Evolutionary conservation across 2,113 vertebrate genomes (phyloP).

Genomic region (Erinaceus europaeus): DNA sequence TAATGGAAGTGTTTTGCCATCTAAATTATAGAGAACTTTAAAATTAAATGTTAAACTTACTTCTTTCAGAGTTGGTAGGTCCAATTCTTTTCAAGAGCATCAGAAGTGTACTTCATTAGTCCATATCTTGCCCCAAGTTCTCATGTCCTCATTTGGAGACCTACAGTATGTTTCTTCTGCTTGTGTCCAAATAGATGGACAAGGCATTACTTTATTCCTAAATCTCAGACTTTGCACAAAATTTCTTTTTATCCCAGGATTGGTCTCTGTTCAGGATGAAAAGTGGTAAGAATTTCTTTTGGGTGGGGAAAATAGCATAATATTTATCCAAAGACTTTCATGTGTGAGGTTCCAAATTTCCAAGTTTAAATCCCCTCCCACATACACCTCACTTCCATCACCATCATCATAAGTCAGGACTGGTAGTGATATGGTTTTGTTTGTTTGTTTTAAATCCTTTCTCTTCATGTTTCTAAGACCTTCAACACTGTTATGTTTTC

Average conservation of each 20-base stretch:
- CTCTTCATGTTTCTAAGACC: background rate
- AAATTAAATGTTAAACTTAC: background rate
- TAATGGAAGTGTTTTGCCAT: background rate
- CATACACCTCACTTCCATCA: too few species aligned
- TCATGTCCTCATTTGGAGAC: background rate
- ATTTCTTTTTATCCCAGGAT: background rate
- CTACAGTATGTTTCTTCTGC: background rate
- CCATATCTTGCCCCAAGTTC: background rate
- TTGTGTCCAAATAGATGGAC: background rate
- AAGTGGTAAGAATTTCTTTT: background rate
- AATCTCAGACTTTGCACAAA: background rate
- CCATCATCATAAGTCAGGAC: too few species aligned
- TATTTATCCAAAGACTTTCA: too few species aligned
- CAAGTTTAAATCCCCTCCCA: too few species aligned
- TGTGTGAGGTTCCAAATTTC: too few species aligned
- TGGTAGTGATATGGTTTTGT: too few species aligned
- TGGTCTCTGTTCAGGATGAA: background rate
- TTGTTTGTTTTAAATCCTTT: too few species aligned
- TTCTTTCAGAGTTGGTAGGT: background rate
- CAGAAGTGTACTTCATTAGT: background rate
- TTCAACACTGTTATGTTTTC: background rate
- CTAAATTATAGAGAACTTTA: background rate
- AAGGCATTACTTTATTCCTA: background rate
- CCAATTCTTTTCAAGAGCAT: background rate
- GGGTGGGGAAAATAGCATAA: too few species aligned